Percentiles rank a stretch among this genome's conserved stretches.
These are phyloP conservation scores for Microctenopoma stevenorrisi DNA, from an alignment of 2,797 vertebrate genomes.

Conservation along the genomic window DNA sequence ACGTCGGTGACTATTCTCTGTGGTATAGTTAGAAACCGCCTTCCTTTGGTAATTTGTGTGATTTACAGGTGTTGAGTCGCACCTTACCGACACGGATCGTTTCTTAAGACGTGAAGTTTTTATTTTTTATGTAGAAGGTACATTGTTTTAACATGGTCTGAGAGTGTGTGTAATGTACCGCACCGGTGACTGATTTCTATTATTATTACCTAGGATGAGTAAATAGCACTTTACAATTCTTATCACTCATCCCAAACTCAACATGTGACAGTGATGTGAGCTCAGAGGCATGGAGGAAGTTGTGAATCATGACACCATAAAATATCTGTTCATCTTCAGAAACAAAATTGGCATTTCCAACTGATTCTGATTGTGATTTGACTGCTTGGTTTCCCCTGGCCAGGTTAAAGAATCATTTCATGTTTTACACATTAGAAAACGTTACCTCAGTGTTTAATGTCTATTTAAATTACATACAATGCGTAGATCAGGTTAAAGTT, in stretches of 20 bases:
- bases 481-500: neutral
- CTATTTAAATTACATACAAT: neutral
- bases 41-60: neutral
- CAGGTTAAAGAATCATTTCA: neutral
- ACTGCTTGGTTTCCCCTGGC: neutral
- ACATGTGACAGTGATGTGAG: conserved; percentile 57
- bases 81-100: neutral
- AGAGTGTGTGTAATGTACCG: neutral
- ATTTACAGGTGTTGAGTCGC: neutral
- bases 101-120: neutral
- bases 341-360: neutral
- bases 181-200: neutral
- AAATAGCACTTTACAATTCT: neutral
- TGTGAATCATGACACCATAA: conserved; percentile 36
- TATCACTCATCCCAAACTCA: neutral
- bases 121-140: neutral
- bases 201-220: neutral
- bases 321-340: conserved; percentile 7
- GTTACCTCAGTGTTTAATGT: neutral
- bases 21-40: no score
- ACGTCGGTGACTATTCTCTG: neutral
- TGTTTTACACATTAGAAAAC: neutral
- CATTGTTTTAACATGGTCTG: neutral
- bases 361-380: neutral
- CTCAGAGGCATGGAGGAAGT: conserved; percentile 33